Base-by-base conservation (phyloP, 2,888 invertebrate genomes). In the Crematogaster levior region DNA sequence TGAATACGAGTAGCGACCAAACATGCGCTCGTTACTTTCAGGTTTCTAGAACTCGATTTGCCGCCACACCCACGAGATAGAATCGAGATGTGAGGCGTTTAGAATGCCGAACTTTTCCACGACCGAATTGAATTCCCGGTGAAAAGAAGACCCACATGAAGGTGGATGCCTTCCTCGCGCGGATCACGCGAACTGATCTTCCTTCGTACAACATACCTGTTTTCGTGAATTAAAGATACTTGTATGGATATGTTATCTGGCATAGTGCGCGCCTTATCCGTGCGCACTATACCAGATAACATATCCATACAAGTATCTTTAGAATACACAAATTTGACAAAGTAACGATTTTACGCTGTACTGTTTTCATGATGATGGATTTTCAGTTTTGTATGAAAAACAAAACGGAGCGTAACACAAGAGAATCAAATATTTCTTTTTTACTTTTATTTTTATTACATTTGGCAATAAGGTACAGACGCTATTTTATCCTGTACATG, bases 41-140 rank as follows among this genome's bases (percentile, higher is more conserved):
- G 68, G 75, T 51, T 75, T 68, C 51, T 27, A 15, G 37, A 75
- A 75, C 51, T 75, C 75, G 70, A 68, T 75, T 75, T 75, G 70
- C 75, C 51, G 37, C 70, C 27, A 12, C 68, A 66, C 70, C 51
- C 40, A 40, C 68, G 40, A 75, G 68, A 53, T 37, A 48, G 66
- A 75, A 12, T 51, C 75, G 75, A 40, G 72, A 72, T 43, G 27
- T 34, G 48, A n/a, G 75, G 51, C 68, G 75, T 65, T 75, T 66
- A 75, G 68, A 66, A 75, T 75, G 66, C 37, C 51, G 37, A 75
- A 68, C 68, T 51, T 68, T 51, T 66, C 66, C 24, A 34, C 66
- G 24, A 27, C 6, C 51, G 70, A 75, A 75, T 66, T 68, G 51
- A 75, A 75, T 75, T 51, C 51, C 27, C 7, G 51, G 51, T 75